Conservation (phyloP, 2,888 invertebrate species). For the Panzeria rudis region DNA sequence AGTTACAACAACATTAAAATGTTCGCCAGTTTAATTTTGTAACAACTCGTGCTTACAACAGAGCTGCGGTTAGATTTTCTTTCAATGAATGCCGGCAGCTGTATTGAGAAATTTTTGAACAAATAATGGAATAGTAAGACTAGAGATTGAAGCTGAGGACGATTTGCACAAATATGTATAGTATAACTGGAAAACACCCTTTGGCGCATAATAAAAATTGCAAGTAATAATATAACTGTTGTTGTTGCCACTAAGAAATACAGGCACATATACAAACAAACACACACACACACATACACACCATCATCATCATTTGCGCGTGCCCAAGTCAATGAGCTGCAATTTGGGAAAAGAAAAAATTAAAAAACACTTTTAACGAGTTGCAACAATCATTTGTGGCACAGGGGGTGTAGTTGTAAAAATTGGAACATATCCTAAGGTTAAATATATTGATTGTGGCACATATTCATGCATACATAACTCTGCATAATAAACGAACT, state of each 20-base stretch:
- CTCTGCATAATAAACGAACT: not conserved
- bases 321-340: constrained; percentile 64
- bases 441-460: constrained; percentile 41
- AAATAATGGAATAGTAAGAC: constrained; percentile 60
- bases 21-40: constrained; percentile 68
- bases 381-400: constrained; percentile 1
- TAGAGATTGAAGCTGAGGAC: constrained; percentile 57
- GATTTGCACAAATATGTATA: constrained; percentile 60
- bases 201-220: constrained; percentile 67
- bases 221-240: constrained; percentile 61
- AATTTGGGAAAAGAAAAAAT: not conserved
- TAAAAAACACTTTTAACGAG: constrained; percentile 43
- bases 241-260: constrained; percentile 22
- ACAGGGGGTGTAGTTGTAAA: constrained; percentile 35
- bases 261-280: constrained; percentile 16
- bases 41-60: constrained; percentile 69
- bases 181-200: constrained; percentile 71
- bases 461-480: not conserved
- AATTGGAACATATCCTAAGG: constrained; percentile 55
- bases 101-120: constrained; percentile 69
- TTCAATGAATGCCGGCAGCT: constrained; percentile 69
- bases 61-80: constrained; percentile 63
- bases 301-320: constrained; percentile 61
- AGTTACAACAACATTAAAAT: constrained; percentile 37
- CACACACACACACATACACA: not conserved